Evolutionary conservation across 2,113 vertebrate species (phyloP), one percentile per base, ranked within the genome.

Genomic region (Larimichthys polyactis): DNA sequence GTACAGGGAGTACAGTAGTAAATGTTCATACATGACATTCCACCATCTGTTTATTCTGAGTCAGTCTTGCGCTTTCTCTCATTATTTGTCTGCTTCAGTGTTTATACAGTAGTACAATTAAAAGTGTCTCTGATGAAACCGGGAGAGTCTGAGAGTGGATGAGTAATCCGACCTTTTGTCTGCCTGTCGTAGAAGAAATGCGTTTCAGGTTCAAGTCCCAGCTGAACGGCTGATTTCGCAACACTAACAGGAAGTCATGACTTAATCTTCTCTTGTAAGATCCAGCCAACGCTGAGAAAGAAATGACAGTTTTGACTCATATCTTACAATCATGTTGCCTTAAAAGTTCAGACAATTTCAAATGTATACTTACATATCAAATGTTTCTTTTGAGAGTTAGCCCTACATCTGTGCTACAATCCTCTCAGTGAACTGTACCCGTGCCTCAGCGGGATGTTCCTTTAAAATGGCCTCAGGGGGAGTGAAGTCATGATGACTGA

Each of bases 181-280:
- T 36, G 24, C 51, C 9, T 11, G 22, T 36, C 49, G 64, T 9
- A 40, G 36, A 40, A 2, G 36, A 40, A 8, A 40, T 8, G 8
- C 1, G 5, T 20, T 6, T 11, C 9, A 5, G 8, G 22, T 36
- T 75, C 2, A 6, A 24, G 51, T 40, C 5, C 14, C 27, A 58
- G n/a, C 36, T 7, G 32, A 8, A 66, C 48, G 59, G 44, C 46
- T n/a, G 10, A 2, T 89, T 82, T 27, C 11, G 20, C n/a, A 82
- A 81, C 68, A 32, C 2, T 1, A 3, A n/a, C 36, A 40, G 36
- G 36, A 40, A 40, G 36, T 8, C 36, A 40, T 40, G 36, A 48
- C 32, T 2, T 16, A 2, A 72, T 58, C 71, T 40, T 40, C 36
- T 8, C 7, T 40, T 40, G 36, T 40, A 40, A 40, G 36, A 40